These are phyloP conservation scores for Potamarius usumacintae DNA, from an alignment of 2,113 vertebrate genomes.

Conservation along the genomic window DNA sequence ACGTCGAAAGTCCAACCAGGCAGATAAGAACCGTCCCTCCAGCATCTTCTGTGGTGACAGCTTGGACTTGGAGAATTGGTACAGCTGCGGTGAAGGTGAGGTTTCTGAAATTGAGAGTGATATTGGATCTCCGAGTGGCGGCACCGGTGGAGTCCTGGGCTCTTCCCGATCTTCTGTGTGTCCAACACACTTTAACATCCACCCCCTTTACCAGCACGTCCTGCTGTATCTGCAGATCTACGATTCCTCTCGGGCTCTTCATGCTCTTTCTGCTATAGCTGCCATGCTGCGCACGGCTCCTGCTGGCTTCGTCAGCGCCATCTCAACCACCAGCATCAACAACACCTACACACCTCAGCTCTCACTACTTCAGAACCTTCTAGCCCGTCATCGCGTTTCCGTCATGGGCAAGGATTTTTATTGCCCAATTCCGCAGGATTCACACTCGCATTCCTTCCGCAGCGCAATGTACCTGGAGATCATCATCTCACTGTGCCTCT, in stretches of 20 bases:
- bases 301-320: constrained; percentile 90
- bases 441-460: constrained; percentile 89
- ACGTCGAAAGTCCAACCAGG: too few species aligned
- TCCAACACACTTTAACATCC: constrained; percentile 82
- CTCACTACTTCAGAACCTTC: constrained; percentile 92
- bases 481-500: constrained; percentile 93
- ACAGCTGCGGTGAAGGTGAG: constrained; percentile 94
- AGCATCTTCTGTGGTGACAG: too few species aligned
- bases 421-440: constrained; percentile 69
- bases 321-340: constrained; percentile 96
- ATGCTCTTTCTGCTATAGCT: constrained; percentile 90
- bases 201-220: constrained; percentile 95
- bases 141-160: constrained; percentile 43
- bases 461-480: constrained; percentile 99
- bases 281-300: constrained; percentile 91
- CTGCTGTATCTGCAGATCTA: constrained; percentile 96
- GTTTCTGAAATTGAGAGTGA: constrained; percentile 98
- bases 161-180: constrained; percentile 73
- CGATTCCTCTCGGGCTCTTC: constrained; percentile 92
- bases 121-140: constrained; percentile 83
- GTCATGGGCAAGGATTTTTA: constrained; percentile 99
- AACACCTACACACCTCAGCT: constrained; percentile 95
- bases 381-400: constrained; percentile 94
- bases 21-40: too few species aligned
- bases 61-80: too few species aligned